These are phyloP conservation scores for sheep (Ovis aries) DNA, from an alignment of 2,113 vertebrate species.

Conservation along the genomic window DNA sequence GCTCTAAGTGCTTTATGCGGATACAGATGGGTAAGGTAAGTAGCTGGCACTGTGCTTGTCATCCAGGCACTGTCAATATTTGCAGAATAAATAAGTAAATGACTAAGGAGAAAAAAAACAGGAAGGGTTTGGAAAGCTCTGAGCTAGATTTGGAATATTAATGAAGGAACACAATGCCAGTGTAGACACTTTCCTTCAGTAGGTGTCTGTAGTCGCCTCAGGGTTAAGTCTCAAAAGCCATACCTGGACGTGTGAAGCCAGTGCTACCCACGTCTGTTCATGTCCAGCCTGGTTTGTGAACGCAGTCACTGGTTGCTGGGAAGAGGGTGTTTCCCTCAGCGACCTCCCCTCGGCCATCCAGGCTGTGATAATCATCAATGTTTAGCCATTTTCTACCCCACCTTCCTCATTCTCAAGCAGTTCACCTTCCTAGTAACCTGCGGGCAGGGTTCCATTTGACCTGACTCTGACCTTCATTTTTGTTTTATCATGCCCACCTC, in stretches of 20 bases:
- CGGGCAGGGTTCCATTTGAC: not conserved
- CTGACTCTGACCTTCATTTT: not conserved
- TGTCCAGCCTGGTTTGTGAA: not conserved
- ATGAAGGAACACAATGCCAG: not conserved
- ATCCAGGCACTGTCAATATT: accelerated
- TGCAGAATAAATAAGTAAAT: not conserved
- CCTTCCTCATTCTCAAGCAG: not conserved
- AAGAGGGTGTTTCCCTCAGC: not conserved
- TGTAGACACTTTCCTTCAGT: not conserved
- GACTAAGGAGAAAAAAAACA: too few relatives aligned
- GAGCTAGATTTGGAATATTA: not conserved
- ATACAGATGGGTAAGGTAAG: not conserved
- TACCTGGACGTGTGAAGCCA: not conserved
- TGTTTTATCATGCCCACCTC: not conserved
- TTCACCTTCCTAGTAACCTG: not conserved
- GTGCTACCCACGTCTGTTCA: not conserved
- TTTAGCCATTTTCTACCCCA: not conserved
- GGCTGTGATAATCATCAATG: not conserved
- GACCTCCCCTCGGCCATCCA: not conserved
- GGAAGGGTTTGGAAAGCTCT: not conserved
- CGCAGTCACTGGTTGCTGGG: not conserved
- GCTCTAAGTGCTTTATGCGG: not conserved
- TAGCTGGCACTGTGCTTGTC: not conserved
- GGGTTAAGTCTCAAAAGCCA: not conserved
- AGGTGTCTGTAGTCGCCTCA: too few relatives aligned